Conservation (phyloP, 2,888 invertebrate species). For the Amphipoea lucens region DNA sequence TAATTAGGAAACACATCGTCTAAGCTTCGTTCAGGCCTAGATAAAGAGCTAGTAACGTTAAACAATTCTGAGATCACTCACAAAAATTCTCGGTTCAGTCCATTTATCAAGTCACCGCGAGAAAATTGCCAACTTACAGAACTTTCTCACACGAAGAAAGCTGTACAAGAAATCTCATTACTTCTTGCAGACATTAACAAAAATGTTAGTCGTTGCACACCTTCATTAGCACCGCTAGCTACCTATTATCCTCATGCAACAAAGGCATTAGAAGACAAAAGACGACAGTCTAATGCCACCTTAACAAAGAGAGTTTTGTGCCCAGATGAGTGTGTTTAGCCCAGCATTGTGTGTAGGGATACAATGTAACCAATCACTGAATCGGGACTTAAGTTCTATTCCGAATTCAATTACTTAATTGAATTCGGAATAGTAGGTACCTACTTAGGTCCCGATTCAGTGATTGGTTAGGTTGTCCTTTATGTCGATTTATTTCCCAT, state of each 20-base stretch:
- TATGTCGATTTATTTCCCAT: constrained; percentile 43
- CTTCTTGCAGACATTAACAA: constrained; percentile 37
- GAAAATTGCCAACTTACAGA: constrained; percentile 4
- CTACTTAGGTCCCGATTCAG: no score
- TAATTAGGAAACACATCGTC: neutral
- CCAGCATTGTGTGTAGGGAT: constrained; percentile 30
- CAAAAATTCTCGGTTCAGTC: neutral
- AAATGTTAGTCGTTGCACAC: constrained; percentile 37
- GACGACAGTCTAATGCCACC: constrained; percentile 11
- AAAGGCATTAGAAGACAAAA: constrained; percentile 60
- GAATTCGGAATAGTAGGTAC: no score
- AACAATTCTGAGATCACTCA: neutral
- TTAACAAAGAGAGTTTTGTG: constrained; percentile 38
- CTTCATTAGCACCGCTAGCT: constrained; percentile 43
- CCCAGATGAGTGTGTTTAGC: constrained; percentile 44
- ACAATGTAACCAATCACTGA: constrained; percentile 61
- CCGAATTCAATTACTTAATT: constrained; percentile 44
- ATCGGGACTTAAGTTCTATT: constrained; percentile 45
- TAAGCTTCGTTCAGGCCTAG: no score
- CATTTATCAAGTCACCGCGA: neutral
- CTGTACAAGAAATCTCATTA: constrained; percentile 37
- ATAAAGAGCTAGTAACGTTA: neutral
- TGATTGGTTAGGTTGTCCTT: constrained; percentile 12
- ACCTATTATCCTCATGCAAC: constrained; percentile 42
- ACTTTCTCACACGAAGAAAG: neutral